phyloP scores from a whole-genome alignment of 2,888 invertebrate genomes.

The Notocelia uddmanniana region DNA sequence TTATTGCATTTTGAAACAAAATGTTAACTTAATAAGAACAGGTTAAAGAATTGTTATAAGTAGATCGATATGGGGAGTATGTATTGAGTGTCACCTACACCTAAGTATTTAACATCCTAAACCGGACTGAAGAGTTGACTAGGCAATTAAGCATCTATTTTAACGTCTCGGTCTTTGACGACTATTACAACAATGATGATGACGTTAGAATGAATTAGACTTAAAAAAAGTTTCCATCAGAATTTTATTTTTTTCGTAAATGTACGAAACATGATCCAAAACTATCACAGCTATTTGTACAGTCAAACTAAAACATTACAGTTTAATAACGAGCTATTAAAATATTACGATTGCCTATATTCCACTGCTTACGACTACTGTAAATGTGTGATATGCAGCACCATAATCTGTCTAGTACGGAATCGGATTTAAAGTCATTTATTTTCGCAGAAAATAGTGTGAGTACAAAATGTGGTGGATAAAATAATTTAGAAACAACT shows the following conservation, averaged over 20 bases:
- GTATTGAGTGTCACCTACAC: neutral
- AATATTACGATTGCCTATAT: constrained; percentile 61
- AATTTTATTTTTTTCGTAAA: neutral
- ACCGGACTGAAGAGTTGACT: too few relatives aligned
- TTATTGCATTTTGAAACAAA: constrained; percentile 5
- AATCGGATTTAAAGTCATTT: too few relatives aligned
- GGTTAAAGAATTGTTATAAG: neutral
- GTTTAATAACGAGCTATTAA: constrained; percentile 61
- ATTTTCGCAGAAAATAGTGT: too few relatives aligned
- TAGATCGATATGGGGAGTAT: neutral
- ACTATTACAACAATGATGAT: neutral
- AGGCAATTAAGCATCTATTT: too few relatives aligned
- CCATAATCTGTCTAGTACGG: constrained; percentile 60
- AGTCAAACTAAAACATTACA: constrained; percentile 53
- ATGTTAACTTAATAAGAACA: neutral
- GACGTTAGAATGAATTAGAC: neutral
- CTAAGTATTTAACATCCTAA: neutral
- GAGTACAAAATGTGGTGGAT: too few relatives aligned
- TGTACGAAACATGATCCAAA: constrained; percentile 34
- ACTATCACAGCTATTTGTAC: constrained; percentile 35
- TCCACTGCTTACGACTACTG: constrained; percentile 45
- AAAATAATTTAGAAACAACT: too few relatives aligned
- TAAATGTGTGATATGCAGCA: constrained; percentile 56
- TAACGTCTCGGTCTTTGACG: too few relatives aligned
- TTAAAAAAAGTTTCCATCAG: too few relatives aligned